Conservation (phyloP, 92 coral and sea anemone species). For the Montipora capitata region DNA sequence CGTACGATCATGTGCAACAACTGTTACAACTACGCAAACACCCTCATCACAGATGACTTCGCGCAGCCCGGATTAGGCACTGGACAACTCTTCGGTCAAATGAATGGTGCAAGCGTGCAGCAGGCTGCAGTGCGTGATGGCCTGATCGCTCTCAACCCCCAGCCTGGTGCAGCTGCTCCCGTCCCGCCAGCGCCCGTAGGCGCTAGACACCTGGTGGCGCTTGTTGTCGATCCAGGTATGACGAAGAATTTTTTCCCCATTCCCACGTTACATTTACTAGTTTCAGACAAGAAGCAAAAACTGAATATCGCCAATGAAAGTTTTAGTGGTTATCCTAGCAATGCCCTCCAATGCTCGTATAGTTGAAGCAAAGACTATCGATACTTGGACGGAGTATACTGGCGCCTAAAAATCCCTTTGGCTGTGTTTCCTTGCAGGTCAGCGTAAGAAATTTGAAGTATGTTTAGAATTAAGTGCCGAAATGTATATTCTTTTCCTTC, state of each 20-base stretch:
- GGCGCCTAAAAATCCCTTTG: no score
- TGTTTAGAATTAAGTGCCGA: no score
- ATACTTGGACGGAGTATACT: no score
- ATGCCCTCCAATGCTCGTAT: no score
- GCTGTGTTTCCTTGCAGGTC: no score
- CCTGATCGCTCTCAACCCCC: neutral
- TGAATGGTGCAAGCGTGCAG: neutral
- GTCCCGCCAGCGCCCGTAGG: neutral
- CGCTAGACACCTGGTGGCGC: neutral
- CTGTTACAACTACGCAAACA: conserved; percentile 10
- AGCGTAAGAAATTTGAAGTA: no score
- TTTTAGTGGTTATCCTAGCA: no score
- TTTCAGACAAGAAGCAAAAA: no score
- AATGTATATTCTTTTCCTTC: no score
- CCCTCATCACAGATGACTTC: neutral
- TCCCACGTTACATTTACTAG: no score
- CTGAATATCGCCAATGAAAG: no score
- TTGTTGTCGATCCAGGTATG: neutral
- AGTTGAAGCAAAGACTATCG: no score
- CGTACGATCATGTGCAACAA: neutral
- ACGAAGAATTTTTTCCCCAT: neutral
- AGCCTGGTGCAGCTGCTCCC: neutral
- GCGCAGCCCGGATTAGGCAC: neutral
- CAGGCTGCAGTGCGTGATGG: neutral
- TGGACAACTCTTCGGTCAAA: neutral